Percentiles rank a stretch among this genome's conserved stretches.
Evolutionary conservation across 2,888 invertebrate genomes (phyloP).

Genomic region (Idaea straminata): DNA sequence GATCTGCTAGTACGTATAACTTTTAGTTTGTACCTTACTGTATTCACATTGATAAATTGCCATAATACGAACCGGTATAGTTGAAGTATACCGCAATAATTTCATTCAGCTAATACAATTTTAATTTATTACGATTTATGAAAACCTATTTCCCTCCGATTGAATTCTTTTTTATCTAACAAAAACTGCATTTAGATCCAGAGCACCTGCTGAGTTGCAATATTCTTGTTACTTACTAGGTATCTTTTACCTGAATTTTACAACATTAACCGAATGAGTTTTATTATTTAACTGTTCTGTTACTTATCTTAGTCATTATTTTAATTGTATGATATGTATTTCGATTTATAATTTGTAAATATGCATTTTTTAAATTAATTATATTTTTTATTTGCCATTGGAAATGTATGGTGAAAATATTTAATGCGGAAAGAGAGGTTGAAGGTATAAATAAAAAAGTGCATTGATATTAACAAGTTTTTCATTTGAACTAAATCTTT

Average conservation of each 20-base stretch:
- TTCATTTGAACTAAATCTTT: constrained; percentile 48
- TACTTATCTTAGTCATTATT: constrained; percentile 73
- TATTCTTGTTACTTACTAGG: constrained; percentile 34
- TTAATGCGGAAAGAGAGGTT: constrained; percentile 72
- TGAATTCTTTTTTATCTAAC: constrained; percentile 38
- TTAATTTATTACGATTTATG: constrained; percentile 48
- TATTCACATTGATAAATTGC: constrained; percentile 72
- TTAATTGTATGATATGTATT: constrained; percentile 76
- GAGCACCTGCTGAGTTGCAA: constrained; percentile 36
- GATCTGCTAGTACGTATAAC: constrained; percentile 75
- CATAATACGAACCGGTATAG: constrained; percentile 68
- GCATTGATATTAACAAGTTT: constrained; percentile 64
- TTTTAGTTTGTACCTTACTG: constrained; percentile 64
- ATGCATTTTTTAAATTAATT: constrained; percentile 73
- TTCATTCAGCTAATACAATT: constrained; percentile 39
- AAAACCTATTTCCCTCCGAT: constrained; percentile 57
- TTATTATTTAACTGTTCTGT: constrained; percentile 58
- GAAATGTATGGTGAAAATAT: constrained; percentile 68
- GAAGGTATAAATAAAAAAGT: constrained; percentile 76
- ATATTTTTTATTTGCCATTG: constrained; percentile 73
- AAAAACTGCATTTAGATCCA: constrained; percentile 56
- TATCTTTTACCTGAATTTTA: constrained; percentile 34
- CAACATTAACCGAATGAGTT: constrained; percentile 54
- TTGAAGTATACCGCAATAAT: constrained; percentile 51
- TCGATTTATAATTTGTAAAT: constrained; percentile 76